phyloP scores from a whole-genome alignment of 2,888 invertebrate species.

The Leucania comma region DNA sequence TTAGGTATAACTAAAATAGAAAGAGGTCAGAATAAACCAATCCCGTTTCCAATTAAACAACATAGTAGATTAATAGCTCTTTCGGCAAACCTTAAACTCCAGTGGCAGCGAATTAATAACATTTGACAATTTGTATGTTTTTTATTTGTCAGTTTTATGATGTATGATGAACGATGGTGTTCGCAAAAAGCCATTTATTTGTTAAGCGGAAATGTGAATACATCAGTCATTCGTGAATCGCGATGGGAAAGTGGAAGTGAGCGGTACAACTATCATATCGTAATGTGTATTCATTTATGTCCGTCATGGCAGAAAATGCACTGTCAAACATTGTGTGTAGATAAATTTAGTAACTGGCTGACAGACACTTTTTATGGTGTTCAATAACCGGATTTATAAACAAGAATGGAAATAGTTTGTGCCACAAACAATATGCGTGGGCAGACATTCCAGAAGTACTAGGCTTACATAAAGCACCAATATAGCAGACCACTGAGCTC shows the following conservation, averaged over 20 bases:
- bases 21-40: not conserved
- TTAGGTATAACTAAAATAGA: conserved; percentile 4
- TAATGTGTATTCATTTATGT: conserved; percentile 51
- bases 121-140: conserved; percentile 38
- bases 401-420: not conserved
- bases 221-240: conserved; percentile 50
- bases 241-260: conserved; percentile 26
- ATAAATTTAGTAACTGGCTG: conserved; percentile 4
- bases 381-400: not conserved
- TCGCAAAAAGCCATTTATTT: conserved; percentile 50
- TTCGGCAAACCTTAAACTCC: conserved; percentile 31
- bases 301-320: conserved; percentile 10
- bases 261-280: conserved; percentile 37
- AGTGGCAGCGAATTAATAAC: conserved; percentile 22
- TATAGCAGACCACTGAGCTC: not conserved
- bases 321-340: conserved; percentile 14
- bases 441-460: conserved; percentile 13
- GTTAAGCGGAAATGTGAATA: conserved; percentile 51
- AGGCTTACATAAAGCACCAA: conserved; percentile 23
- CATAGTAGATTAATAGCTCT: conserved; percentile 42
- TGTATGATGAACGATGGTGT: conserved; percentile 55
- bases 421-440: conserved; percentile 4
- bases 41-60: conserved; percentile 42
- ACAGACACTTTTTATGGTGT: not conserved
- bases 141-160: conserved; percentile 48